Percentiles rank a stretch among this genome's conserved stretches.
phyloP scores from a whole-genome alignment of 2,888 invertebrate species.

The Chymomyza caudatula region DNA sequence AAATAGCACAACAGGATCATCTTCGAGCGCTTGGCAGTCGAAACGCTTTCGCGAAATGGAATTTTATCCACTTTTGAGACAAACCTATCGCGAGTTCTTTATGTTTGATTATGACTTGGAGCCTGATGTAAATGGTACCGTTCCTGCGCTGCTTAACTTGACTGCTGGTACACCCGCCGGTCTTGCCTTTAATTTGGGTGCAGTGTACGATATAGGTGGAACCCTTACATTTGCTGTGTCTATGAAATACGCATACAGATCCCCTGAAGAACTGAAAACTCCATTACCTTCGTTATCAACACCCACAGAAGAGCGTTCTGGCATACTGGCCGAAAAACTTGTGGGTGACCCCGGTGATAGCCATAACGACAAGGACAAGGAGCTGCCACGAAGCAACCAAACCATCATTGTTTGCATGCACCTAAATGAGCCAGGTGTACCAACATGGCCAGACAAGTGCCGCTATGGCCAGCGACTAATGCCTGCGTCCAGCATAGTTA shows the following conservation, averaged over 20 bases:
- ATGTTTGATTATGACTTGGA: slow-evolving; percentile 86
- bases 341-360: slow-evolving; percentile 56
- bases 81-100: slow-evolving; percentile 86
- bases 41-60: slow-evolving; percentile 66
- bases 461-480: slow-evolving; percentile 79
- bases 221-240: slow-evolving; percentile 86
- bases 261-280: slow-evolving; percentile 49
- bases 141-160: slow-evolving; percentile 84
- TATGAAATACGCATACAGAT: slow-evolving; percentile 80
- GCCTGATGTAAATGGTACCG: slow-evolving; percentile 82
- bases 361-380: slow-evolving; percentile 11
- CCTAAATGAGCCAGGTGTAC: slow-evolving; percentile 81
- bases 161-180: slow-evolving; percentile 82
- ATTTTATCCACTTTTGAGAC: slow-evolving; percentile 78
- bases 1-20: slow-evolving; percentile 4
- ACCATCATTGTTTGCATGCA: slow-evolving; percentile 83
- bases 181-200: slow-evolving; percentile 84
- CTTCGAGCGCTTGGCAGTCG: slow-evolving; percentile 54
- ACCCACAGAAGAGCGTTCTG: slow-evolving; percentile 53
- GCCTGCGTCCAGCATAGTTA: slow-evolving; percentile 82
- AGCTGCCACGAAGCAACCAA: slow-evolving; percentile 70
- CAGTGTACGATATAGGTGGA: slow-evolving; percentile 88
- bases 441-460: slow-evolving; percentile 82
- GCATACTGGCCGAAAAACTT: slow-evolving; percentile 74
- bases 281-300: slow-evolving; percentile 45